Evolutionary conservation across 2,797 vertebrate genomes (phyloP).

Genomic region (Galago senegalensis): DNA sequence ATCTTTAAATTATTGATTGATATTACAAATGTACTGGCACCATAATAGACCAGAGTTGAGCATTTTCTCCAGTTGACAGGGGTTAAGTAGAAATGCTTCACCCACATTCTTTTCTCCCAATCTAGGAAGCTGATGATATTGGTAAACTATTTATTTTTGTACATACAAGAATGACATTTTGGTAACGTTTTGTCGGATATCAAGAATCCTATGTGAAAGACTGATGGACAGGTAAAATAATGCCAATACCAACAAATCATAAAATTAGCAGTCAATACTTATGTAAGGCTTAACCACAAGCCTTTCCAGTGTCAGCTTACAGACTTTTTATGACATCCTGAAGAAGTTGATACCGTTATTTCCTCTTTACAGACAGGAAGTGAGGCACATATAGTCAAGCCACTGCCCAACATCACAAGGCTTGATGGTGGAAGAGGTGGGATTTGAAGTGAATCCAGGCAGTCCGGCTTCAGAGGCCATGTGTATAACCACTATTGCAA

Average conservation of each 20-base stretch:
- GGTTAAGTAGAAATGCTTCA: constrained; percentile 59
- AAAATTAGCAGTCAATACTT: not conserved
- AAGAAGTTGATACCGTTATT: not conserved
- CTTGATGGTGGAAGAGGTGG: not conserved
- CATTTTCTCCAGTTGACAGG: constrained; percentile 32
- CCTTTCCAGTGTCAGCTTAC: not conserved
- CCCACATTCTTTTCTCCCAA: not conserved
- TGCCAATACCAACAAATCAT: not conserved
- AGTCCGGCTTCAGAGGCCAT: not conserved
- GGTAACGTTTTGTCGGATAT: not conserved
- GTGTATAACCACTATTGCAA: not conserved
- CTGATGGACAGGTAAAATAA: not conserved
- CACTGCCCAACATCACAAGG: not conserved
- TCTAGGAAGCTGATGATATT: constrained; percentile 18
- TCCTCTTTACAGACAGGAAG: not conserved
- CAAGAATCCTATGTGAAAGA: not conserved
- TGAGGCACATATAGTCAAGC: not conserved
- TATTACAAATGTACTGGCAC: constrained; percentile 69
- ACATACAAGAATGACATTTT: not conserved
- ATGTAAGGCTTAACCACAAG: not conserved
- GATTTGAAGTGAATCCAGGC: not conserved
- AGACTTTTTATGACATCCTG: not conserved
- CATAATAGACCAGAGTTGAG: constrained; percentile 56
- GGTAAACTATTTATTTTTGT: not conserved
- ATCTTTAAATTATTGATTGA: constrained; percentile 82